Percentiles rank a stretch among this genome's conserved stretches.
phyloP scores from a whole-genome alignment of 2,888 invertebrate species.

The Microctonus brassicae region DNA sequence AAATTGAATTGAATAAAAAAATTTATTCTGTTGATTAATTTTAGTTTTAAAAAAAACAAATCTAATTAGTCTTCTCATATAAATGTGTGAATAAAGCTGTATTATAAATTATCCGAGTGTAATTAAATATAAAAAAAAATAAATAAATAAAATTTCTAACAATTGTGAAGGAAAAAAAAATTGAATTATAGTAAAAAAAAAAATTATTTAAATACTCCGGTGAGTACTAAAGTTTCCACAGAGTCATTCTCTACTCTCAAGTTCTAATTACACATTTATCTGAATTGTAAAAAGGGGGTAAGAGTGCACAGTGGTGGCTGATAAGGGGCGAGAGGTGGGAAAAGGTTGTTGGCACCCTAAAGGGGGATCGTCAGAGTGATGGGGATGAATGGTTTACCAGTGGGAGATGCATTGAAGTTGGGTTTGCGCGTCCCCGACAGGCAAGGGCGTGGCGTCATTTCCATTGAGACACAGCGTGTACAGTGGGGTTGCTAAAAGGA shows the following conservation, averaged over 20 bases:
- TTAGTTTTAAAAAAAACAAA: too few species aligned
- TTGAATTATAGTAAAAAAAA: background rate
- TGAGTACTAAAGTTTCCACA: background rate
- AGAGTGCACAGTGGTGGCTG: background rate
- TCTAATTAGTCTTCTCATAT: too few species aligned
- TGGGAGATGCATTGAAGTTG: background rate
- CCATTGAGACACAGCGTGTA: background rate
- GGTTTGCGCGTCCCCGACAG: background rate
- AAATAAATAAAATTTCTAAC: background rate
- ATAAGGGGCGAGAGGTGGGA: background rate
- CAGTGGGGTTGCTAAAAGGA: too few species aligned
- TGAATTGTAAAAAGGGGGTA: constrained; percentile 27
- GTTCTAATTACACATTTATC: constrained; percentile 43
- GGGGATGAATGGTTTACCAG: background rate
- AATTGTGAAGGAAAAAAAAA: too few species aligned
- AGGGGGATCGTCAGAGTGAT: constrained; percentile 8
- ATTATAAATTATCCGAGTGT: too few species aligned
- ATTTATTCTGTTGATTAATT: too few species aligned
- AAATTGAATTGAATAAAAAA: too few species aligned
- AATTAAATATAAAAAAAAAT: background rate
- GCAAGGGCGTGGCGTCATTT: constrained; percentile 19
- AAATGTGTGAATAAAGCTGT: too few species aligned
- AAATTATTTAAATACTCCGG: background rate
- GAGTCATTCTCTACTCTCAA: background rate
- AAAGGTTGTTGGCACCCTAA: background rate